Conservation (phyloP, 1,140 invertebrate genomes). For the Drosophila seguyi region DNA sequence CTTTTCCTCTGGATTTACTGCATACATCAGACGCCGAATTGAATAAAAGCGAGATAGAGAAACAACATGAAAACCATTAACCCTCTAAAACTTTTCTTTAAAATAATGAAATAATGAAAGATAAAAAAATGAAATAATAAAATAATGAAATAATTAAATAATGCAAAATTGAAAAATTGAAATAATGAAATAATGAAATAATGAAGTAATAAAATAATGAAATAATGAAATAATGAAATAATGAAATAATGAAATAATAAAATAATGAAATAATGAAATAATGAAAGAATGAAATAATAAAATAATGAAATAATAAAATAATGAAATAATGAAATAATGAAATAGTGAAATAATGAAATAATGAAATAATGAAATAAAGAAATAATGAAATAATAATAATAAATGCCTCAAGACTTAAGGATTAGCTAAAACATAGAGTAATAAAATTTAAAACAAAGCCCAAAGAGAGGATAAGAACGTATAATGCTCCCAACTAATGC, state of each 20-base stretch:
- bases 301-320: neutral
- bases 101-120: neutral
- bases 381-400: neutral
- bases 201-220: neutral
- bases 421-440: too few relatives aligned
- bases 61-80: neutral
- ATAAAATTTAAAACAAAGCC: too few relatives aligned
- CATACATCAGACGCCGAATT: neutral
- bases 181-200: neutral
- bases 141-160: neutral
- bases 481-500: too few relatives aligned
- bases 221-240: neutral
- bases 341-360: neutral
- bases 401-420: too few relatives aligned
- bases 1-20: neutral
- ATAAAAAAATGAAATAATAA: neutral
- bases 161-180: too few relatives aligned
- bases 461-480: neutral
- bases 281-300: too few relatives aligned
- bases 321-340: neutral
- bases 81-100: neutral
- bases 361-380: neutral
- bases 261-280: neutral
- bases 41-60: slow-evolving; percentile 7
- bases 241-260: neutral